phyloP scores from a whole-genome alignment of 53 echinoderm and acorn worm species.

The Stichopus horrens region DNA sequence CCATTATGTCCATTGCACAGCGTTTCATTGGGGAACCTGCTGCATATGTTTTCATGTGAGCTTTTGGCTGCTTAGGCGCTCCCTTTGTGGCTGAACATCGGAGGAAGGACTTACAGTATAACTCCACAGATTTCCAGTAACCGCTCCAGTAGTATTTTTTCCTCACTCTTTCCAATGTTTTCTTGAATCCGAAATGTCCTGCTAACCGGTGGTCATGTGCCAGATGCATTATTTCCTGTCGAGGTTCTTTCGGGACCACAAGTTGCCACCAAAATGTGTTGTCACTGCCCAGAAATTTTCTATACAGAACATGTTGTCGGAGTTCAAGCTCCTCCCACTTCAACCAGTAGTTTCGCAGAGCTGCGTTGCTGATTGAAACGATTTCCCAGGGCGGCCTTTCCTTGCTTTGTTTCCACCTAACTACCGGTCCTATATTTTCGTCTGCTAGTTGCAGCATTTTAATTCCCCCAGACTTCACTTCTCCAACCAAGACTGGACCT shows the following conservation, averaged over 20 bases:
- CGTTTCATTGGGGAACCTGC: slow-evolving; percentile 33
- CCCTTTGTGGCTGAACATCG: background rate
- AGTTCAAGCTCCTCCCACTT: slow-evolving; percentile 50
- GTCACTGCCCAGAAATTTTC: slow-evolving; percentile 41
- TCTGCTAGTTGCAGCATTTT: background rate
- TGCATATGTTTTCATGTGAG: background rate
- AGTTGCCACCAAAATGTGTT: too few species aligned
- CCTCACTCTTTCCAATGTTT: background rate
- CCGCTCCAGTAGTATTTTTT: background rate
- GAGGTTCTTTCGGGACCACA: too few species aligned
- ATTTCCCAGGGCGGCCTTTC: background rate
- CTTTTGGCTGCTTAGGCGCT: background rate
- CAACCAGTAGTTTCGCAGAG: slow-evolving; percentile 38
- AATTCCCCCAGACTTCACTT: background rate
- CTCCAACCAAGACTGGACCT: background rate
- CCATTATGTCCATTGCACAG: slow-evolving; percentile 42
- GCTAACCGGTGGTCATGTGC: background rate
- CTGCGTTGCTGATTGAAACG: background rate
- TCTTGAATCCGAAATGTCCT: background rate
- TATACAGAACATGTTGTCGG: slow-evolving; percentile 21
- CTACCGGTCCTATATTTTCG: background rate
- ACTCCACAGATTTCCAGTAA: background rate
- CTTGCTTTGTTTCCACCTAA: background rate
- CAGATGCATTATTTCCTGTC: too few species aligned
- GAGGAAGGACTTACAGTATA: background rate